Evolutionary conservation across 1,140 invertebrate genomes (phyloP).

Genomic region (Leguminivora glycinivorella): DNA sequence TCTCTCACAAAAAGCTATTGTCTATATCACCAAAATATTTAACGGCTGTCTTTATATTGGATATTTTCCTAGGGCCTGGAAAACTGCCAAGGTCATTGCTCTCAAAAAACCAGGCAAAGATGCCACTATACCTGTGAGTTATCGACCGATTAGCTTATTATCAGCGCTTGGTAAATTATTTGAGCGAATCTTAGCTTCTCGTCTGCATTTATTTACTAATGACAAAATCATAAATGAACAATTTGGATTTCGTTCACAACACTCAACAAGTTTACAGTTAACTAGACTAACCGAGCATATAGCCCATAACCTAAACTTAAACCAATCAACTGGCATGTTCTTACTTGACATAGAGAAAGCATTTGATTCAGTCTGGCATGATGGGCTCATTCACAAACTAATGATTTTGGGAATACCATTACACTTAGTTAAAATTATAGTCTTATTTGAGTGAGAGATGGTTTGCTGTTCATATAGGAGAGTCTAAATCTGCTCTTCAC

Average conservation of each 20-base stretch:
- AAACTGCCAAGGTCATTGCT: constrained; percentile 15
- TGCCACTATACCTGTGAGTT: not conserved
- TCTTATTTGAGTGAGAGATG: not conserved
- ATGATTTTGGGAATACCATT: not conserved
- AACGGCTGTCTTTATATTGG: not conserved
- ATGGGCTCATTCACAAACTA: not conserved
- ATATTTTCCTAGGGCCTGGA: constrained; percentile 5
- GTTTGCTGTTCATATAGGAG: not conserved
- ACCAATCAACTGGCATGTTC: not conserved
- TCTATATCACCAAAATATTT: constrained; percentile 1
- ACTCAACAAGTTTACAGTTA: not conserved
- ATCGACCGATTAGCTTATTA: constrained; percentile 5
- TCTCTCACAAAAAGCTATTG: not conserved
- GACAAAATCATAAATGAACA: not conserved
- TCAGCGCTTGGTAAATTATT: not conserved
- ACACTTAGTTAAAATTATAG: not conserved
- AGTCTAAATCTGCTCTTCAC: not conserved
- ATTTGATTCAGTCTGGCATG: not conserved
- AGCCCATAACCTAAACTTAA: too few relatives aligned
- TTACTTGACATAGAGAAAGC: not conserved
- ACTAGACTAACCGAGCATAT: not conserved
- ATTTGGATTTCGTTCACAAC: not conserved
- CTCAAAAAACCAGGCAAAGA: not conserved
- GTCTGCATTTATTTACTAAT: not conserved
- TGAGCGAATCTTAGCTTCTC: not conserved